Percentiles rank a stretch among this genome's conserved stretches.
phyloP scores from a whole-genome alignment of 2,113 vertebrate species.

The Salminus brasiliensis region DNA sequence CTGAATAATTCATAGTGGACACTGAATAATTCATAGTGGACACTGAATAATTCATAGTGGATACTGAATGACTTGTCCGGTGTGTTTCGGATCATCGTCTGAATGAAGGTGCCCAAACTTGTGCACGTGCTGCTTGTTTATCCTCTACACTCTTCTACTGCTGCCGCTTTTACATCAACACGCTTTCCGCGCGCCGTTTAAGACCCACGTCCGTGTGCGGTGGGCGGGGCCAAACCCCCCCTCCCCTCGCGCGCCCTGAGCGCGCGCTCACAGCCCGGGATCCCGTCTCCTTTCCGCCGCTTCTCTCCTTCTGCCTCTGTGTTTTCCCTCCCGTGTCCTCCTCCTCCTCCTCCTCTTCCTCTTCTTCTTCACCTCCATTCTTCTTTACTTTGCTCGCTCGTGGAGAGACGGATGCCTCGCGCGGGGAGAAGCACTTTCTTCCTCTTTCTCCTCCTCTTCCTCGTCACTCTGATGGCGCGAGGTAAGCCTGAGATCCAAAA shows the following conservation, averaged over 20 bases:
- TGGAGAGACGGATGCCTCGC: constrained; percentile 60
- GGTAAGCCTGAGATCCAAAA: constrained; percentile 69
- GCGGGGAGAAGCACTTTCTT: constrained; percentile 62
- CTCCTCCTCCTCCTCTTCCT: neutral
- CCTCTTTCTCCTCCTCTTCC: constrained; percentile 59
- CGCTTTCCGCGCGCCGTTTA: neutral
- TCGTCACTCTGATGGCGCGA: constrained; percentile 53
- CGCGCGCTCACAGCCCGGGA: neutral
- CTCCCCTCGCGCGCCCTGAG: neutral
- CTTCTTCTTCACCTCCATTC: neutral
- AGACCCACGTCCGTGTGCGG: neutral
- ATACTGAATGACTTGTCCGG: too few relatives aligned
- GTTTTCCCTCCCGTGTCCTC: neutral
- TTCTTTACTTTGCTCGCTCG: neutral
- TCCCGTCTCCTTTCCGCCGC: neutral
- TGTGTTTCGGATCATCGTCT: too few relatives aligned
- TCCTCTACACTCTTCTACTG: too few relatives aligned
- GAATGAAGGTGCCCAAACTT: too few relatives aligned
- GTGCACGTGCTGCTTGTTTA: too few relatives aligned
- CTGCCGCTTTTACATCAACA: too few relatives aligned
- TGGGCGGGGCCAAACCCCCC: neutral
- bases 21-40: too few relatives aligned
- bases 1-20: too few relatives aligned
- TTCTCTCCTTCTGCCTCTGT: neutral
- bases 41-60: too few relatives aligned